Evolutionary conservation across 2,113 vertebrate genomes (phyloP), one percentile per base, ranked within the genome.

Genomic region (Romanogobio albipinnatus): DNA sequence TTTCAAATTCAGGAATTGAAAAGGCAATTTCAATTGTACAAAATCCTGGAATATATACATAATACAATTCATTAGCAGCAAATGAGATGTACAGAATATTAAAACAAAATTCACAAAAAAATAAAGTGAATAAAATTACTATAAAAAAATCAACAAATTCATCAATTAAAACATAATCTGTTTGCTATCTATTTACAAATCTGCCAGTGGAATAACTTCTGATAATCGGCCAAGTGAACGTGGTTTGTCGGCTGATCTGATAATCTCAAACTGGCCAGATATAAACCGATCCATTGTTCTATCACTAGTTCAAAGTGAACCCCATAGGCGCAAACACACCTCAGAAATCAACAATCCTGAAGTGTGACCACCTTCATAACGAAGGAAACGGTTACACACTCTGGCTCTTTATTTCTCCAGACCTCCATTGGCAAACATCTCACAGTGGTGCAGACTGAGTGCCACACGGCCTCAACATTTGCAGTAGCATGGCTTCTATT

Each of bases 341-440:
- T 22, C 78, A 51, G 9, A 68, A 68, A 39, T 66, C 59, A 80
- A 43, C 24, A 43, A 68, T 81, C 79, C 45, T 68, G 19, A 81
- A 81, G 62, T 81, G 45, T 36, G 24, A 36, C 9, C 24, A 29
- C 59, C n/a, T 47, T 47, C 29, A 26, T 26, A 80, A 64, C 2
- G 24, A 78, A 49, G 62, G 19, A 56, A 81, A 81, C 47, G 2
- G 11, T 70, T 33, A 9, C 33, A 43, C 19, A 17, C 39, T 64
- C 5, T 36, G 19, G 14, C 47, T 39, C 61, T 77, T 36, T 70
- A 76, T 29, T 66, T 84, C 49, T 39, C 43, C 74, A 71, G 45
- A 78, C 68, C 76, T 81, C 66, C 26, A 1, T 3, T 77, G 39
- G 81, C 74, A 86, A 86, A 83, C 74, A 71, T 75, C 75, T 22